Evolutionary conservation across 2,113 vertebrate genomes (phyloP), one percentile per base, ranked within the genome.

Genomic region (Syrmaticus mikado): DNA sequence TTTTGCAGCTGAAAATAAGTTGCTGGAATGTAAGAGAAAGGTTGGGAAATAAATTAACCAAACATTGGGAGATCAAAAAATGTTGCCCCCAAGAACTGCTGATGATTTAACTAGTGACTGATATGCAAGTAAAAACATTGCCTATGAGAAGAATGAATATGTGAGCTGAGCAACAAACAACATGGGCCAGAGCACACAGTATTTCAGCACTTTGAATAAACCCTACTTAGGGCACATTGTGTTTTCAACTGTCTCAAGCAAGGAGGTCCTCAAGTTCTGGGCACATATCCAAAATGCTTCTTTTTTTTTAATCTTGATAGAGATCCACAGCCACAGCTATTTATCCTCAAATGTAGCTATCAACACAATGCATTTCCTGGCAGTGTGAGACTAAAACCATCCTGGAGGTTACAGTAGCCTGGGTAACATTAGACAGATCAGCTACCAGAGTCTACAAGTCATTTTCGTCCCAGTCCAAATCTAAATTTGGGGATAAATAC

Each of bases 221-320:
- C 13, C 25, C 46, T 80, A 38, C 43, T 76, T 86, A 90, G 40
- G 86, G 55, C 60, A 95, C 70, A 80, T 27, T 43, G 36, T 32
- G 61, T 76, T 92, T 93, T 95, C 64, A 80, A 18, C 7, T 76
- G 75, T 94, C 90, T 91, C 45, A 84, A 83, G 73, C 73, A 87
- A 95, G 75, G 67, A 92, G 82, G 71, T 78, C 78, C 64, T 82
- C 64, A 77, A 81, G 46, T 66, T 76, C 93, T 88, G 70, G 93
- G 93, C 85, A 92, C 22, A 32, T 38, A 90, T 72, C 89, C 93
- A 95, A 84, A 82, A 7, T 38, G 60, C 41, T 77, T 43, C 28
- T 57, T 45, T 82, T 45, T 82, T 70, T 65, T 50, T 13, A 43
- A 43, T 83, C 71, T 61, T 90, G 84, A 79, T 34, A 78, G 41